Percentiles rank a stretch among this genome's conserved stretches.
These are phyloP conservation scores for Rhinophrynus dorsalis DNA, from an alignment of 2,797 vertebrate genomes.

Conservation along the genomic window DNA sequence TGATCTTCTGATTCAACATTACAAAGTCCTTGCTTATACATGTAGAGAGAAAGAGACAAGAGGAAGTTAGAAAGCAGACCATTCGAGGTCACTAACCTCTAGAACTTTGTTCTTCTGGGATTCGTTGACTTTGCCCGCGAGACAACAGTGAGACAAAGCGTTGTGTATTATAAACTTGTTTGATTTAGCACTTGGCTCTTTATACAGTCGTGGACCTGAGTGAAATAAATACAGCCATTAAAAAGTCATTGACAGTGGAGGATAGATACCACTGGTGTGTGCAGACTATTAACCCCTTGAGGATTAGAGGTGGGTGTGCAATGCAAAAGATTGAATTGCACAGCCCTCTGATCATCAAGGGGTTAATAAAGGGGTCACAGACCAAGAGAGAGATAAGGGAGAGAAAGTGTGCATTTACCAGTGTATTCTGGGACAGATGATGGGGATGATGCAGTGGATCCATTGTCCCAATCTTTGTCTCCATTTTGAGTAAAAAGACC, in stretches of 20 bases:
- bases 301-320: too few species aligned
- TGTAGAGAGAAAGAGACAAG: too few species aligned
- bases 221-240: background rate
- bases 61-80: too few species aligned
- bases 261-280: too few species aligned
- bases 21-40: too few species aligned
- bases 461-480: constrained; percentile 87
- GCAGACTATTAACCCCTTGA: too few species aligned
- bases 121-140: constrained; percentile 92
- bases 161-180: constrained; percentile 96
- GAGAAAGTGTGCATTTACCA: constrained; percentile 61
- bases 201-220: constrained; percentile 88
- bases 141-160: constrained; percentile 89
- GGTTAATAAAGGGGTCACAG: background rate
- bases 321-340: too few species aligned
- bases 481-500: constrained; percentile 71
- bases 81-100: constrained; percentile 76
- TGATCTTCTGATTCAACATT: too few species aligned
- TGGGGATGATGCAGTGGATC: constrained; percentile 84
- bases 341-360: too few species aligned
- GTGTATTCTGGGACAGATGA: constrained; percentile 92
- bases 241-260: background rate
- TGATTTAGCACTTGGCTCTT: constrained; percentile 94
- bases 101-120: constrained; percentile 91
- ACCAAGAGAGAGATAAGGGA: background rate